Conservation (phyloP, 2,797 vertebrate species). For the Sternotherus odoratus region DNA sequence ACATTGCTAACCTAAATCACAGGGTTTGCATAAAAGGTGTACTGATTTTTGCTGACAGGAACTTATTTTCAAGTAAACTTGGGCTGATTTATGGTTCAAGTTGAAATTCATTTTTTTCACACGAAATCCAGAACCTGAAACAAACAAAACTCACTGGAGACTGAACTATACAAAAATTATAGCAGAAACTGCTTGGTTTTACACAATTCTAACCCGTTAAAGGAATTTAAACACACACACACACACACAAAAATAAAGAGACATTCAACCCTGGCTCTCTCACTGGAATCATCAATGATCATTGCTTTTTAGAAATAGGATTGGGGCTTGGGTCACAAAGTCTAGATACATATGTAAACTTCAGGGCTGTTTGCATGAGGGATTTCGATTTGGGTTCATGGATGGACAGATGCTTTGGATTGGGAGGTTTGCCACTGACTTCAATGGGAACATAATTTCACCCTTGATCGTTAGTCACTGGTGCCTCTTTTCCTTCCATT, state of each 20-base stretch:
- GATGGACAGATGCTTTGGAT: neutral
- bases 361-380: too few relatives aligned
- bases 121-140: neutral
- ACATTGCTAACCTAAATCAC: neutral
- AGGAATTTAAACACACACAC: too few relatives aligned
- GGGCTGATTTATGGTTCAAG: too few relatives aligned
- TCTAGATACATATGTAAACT: neutral
- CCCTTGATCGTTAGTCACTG: too few relatives aligned
- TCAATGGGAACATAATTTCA: too few relatives aligned
- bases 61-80: too few relatives aligned
- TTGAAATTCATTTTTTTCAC: fast-evolving
- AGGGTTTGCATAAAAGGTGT: neutral
- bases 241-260: too few relatives aligned
- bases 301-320: neutral
- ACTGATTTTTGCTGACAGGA: too few relatives aligned
- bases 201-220: neutral
- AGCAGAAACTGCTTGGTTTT: neutral
- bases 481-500: too few relatives aligned
- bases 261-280: neutral
- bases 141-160: neutral
- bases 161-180: neutral
- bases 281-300: neutral
- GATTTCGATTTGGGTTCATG: neutral
- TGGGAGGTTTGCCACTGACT: neutral
- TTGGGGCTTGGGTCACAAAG: neutral